Evolutionary conservation across 2,113 vertebrate genomes (phyloP), one percentile per base, ranked within the genome.

Genomic region (Heterocephalus glaber): DNA sequence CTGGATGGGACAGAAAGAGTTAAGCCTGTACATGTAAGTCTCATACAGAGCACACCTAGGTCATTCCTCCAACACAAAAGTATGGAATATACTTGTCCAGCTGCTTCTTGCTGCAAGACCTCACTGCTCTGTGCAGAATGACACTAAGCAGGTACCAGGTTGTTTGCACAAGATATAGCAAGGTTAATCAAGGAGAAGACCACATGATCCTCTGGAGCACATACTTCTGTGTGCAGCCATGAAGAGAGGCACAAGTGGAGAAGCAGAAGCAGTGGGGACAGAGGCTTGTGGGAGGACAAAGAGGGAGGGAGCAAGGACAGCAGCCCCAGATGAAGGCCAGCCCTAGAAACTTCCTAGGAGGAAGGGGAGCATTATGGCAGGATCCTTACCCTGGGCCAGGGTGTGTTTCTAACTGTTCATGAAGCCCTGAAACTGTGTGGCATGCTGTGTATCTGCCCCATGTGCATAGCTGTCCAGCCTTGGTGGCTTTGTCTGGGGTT

Each of bases 31-130:
- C 17, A 35, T 70, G 72, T 0, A 3, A 41, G 66, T 38, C 66
- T 66, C 58, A 52, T 33, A 80, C 44, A 56, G 72, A 92, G 54
- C 35, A 70, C 96, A 92, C 95, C 92, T 92, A 83, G 94, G 94
- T 94, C 92, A 96, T 96, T 80, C 26, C n/a, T 61, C 38, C 30
- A 65, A 20, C 87, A 90, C 92, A 85, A 90, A 97, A 94, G 76
- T 87, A 92, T n/a, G 66, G 93, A 68, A 86, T 35, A 17, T 35
- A 44, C 61, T 49, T 0, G 0, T 49, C 76, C 52, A 33, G 86
- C 89, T 92, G 91, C 79, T 2, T 3, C 77, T 35, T 47, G 44
- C n/a, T 22, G 13, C 49, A 13, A n/a, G 76, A 52, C 66, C 94
- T 94, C 0, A 1, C 76, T 92, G 89, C 83, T 95, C 83, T 35